Evolutionary conservation across 2,113 vertebrate species (phyloP).

Genomic region (Pseudonaja textilis): DNA sequence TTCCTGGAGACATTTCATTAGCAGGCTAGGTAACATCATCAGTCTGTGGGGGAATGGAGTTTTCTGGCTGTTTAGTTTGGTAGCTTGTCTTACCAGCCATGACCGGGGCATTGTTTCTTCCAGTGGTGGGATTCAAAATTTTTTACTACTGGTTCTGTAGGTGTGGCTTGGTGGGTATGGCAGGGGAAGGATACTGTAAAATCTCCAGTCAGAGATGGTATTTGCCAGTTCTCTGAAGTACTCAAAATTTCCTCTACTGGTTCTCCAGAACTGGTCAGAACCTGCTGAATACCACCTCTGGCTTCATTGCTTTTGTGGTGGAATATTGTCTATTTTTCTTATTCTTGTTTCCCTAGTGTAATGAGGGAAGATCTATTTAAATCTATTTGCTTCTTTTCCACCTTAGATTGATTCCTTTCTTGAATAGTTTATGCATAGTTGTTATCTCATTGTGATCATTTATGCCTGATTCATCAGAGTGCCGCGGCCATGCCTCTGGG

Average conservation of each 20-base stretch:
- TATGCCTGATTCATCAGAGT: background rate
- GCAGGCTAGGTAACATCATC: background rate
- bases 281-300: too few relatives aligned
- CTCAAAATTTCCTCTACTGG: too few relatives aligned
- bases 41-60: background rate
- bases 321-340: background rate
- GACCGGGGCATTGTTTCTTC: background rate
- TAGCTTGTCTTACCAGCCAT: background rate
- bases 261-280: too few relatives aligned
- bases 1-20: background rate
- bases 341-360: background rate
- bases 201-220: too few relatives aligned
- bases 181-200: too few relatives aligned
- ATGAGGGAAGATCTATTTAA: background rate
- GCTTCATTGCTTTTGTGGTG: background rate
- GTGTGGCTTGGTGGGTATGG: too few relatives aligned
- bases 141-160: too few relatives aligned
- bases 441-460: background rate
- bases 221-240: too few relatives aligned
- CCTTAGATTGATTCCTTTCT: background rate
- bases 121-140: too few relatives aligned
- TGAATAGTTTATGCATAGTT: background rate
- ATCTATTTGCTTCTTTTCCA: background rate
- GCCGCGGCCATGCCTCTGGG: background rate
- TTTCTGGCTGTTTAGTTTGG: background rate